Evolutionary conservation across 2,797 vertebrate genomes (phyloP), one percentile per base, ranked within the genome.

Genomic region (Erethizon dorsatum): DNA sequence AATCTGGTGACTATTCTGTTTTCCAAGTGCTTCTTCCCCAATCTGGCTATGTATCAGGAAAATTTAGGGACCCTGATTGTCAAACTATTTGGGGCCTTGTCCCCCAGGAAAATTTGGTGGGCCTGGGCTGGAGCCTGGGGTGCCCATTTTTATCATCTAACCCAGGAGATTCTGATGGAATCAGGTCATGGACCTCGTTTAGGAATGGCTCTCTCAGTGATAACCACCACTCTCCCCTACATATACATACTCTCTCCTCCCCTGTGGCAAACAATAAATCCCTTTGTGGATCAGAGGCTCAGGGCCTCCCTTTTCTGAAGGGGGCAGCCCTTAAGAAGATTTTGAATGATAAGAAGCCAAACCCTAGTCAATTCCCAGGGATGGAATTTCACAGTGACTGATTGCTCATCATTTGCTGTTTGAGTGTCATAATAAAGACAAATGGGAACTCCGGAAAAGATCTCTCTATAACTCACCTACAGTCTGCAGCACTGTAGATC

Each of bases 371-470:
- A 82, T 97, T 97, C 90, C 95, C 90, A 88, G 71, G 88, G 78
- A 91, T 63, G 79, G 87, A 91, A 90, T 91, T 96, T 94, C 94
- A 90, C 88, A 94, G 77, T 96, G 96, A 97, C 92, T 91, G 93
- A 96, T 95, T 17, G 77, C 80, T 88, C 93, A 94, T 96, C 95
- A 92, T 79, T 52, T 54, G 85, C 83, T 95, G 41, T 88, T 95
- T 91, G 93, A 96, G n/a, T 63, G 59, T 90, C 90, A 65, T 95
- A 97, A 98, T 96, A 95, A 95, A 97, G 98, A 98, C 54, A 77
- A 97, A 97, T 95, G 92, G 77, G 88, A 69, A 91, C 94, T 77
- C 59, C 33, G 91, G 90, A 94, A 59, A 96, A 65, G 80, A 56
- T 52, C 91, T 83, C 77, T 86, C 91, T 67, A 45, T 90, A 93